A percentile compares a stretch with the other conserved stretches of the same genome.
Conservation (phyloP, 2,113 vertebrate genomes). For the Brachypteracias leptosomus region DNA sequence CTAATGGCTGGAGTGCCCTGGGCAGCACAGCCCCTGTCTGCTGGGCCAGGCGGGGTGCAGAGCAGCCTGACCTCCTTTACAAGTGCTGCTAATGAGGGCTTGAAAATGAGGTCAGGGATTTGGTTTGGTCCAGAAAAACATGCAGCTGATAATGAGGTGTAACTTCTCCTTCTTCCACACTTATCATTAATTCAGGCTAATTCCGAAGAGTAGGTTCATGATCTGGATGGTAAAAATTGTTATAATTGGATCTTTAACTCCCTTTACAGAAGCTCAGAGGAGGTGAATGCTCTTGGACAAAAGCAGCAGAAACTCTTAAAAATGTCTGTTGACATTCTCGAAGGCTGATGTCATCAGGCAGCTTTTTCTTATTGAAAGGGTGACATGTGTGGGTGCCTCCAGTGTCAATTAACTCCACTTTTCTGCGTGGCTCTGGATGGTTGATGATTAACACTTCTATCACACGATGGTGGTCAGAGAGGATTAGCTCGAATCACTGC, state of each 20-base stretch:
- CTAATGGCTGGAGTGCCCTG: not conserved
- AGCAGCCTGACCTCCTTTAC: not conserved
- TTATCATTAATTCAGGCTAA: slow-evolving; percentile 26
- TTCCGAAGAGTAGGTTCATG: slow-evolving; percentile 23
- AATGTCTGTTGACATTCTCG: not conserved
- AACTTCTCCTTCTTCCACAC: not conserved
- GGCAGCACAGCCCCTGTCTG: not conserved
- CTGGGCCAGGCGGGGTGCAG: not conserved
- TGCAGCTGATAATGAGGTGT: not conserved
- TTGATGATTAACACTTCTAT: not conserved
- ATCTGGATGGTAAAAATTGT: slow-evolving; percentile 38
- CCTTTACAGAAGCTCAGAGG: not conserved
- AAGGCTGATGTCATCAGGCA: not conserved
- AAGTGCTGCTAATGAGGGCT: slow-evolving; percentile 23
- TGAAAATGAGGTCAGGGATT: not conserved
- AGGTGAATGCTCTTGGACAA: not conserved
- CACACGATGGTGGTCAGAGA: not conserved
- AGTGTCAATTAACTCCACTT: slow-evolving; percentile 1
- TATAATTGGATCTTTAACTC: slow-evolving; percentile 60
- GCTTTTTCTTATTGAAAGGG: not conserved
- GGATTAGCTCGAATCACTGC: not conserved
- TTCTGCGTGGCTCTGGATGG: not conserved
- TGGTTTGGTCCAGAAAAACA: not conserved
- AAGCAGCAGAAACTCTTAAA: slow-evolving; percentile 13
- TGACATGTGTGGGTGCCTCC: not conserved